Conservation (phyloP, 2,113 vertebrate genomes). For the Pithys albifrons region DNA sequence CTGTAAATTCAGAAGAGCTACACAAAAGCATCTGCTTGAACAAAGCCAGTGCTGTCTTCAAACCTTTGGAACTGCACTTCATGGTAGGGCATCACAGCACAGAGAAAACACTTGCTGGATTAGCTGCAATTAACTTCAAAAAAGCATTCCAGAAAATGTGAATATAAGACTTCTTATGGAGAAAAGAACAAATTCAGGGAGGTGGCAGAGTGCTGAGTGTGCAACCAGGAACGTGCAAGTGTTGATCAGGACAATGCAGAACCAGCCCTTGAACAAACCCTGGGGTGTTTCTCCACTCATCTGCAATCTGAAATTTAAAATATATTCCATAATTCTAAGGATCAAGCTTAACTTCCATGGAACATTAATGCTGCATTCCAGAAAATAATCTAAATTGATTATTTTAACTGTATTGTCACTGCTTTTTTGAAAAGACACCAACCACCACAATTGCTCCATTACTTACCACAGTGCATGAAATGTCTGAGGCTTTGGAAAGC, state of each 20-base stretch:
- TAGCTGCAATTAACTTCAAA: not conserved
- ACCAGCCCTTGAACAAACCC: not conserved
- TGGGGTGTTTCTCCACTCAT: not conserved
- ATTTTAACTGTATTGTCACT: slow-evolving; percentile 61
- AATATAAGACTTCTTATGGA: not conserved
- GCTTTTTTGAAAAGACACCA: slow-evolving; percentile 16
- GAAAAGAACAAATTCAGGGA: not conserved
- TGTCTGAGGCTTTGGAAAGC: slow-evolving; percentile 57
- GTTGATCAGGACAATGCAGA: not conserved
- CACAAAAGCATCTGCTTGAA: not conserved
- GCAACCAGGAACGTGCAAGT: not conserved
- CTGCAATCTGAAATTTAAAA: slow-evolving; percentile 23
- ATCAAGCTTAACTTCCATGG: slow-evolving; percentile 30
- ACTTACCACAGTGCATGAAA: slow-evolving; percentile 51
- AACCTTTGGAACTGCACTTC: not conserved
- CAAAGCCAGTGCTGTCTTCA: not conserved
- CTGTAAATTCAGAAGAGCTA: not conserved
- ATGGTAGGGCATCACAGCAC: not conserved
- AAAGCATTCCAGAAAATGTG: not conserved
- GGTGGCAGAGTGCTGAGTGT: not conserved
- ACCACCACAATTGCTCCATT: slow-evolving; percentile 61
- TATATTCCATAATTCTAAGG: slow-evolving; percentile 38
- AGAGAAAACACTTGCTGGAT: not conserved
- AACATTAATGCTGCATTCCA: slow-evolving; percentile 50
- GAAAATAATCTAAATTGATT: slow-evolving; percentile 69